Evolutionary conservation across 2,797 vertebrate genomes (phyloP), one percentile per base, ranked within the genome.

Genomic region (Morus bassanus): DNA sequence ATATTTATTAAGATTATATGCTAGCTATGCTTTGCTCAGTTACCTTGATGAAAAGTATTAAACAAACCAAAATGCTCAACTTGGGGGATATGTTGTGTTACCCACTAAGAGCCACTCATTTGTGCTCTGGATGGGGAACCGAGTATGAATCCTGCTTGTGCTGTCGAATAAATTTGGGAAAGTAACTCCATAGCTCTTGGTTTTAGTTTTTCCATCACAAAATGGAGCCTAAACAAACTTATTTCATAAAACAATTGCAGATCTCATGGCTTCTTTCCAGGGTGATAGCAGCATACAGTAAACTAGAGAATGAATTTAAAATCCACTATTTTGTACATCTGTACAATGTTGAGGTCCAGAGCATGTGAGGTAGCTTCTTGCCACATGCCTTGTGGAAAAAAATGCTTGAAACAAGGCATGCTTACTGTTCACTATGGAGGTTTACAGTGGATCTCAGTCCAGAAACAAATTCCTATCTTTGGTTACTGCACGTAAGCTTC

Each of bases 161-260:
- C 28, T 75, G 37, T 4, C 31, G 48, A 84, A 7, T 33, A 60
- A 63, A 35, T 74, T 43, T 3, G 2, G 33, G 22, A 56, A 85
- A 73, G 30, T 33, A 79, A 73, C 43, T 54, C 11, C 0, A 0
- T 10, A n/a, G 43, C 13, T 69, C 56, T 37, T 9, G 27, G 27
- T 46, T 48, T 82, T n/a, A 45, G 27, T 9, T 87, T 50, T 57
- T 54, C 25, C 57, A 41, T 64, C 59, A 68, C 9, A 72, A 94
- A 93, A 86, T 31, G 11, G 35, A 84, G 56, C 30, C 56, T 65
- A 77, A 54, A 67, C 7, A 74, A 65, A 43, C 1, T 28, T 51
- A 33, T 48, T 90, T 64, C 8, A 60, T 48, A 81, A 78, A 81
- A 37, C 14, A 77, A 50, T 6, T 81, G 54, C 37, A 91, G 48